A percentile compares a stretch with the other conserved stretches of the same genome.
These are phyloP conservation scores for Acromyrmex heyeri DNA, from an alignment of 1,140 invertebrate genomes.

Conservation along the genomic window DNA sequence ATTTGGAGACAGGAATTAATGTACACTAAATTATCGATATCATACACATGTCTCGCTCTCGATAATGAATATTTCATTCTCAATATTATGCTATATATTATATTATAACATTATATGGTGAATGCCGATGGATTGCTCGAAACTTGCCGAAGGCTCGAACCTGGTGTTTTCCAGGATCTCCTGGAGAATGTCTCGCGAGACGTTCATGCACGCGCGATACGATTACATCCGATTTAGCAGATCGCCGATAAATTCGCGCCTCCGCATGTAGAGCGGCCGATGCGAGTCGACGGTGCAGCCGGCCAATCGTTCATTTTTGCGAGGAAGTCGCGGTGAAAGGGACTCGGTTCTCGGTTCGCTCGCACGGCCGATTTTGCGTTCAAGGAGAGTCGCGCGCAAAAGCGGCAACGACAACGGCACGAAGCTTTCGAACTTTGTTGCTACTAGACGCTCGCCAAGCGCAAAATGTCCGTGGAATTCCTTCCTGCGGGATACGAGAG, in stretches of 20 bases:
- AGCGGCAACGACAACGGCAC: slow-evolving; percentile 23
- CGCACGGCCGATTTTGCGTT: slow-evolving; percentile 80
- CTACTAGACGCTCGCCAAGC: background rate
- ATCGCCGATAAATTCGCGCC: slow-evolving; percentile 55
- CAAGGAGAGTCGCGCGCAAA: slow-evolving; percentile 80
- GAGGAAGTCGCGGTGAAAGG: slow-evolving; percentile 82
- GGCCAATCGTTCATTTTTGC: slow-evolving; percentile 53
- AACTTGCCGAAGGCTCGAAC: background rate
- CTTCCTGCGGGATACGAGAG: slow-evolving; percentile 31
- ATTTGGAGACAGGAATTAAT: no score
- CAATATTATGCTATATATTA: background rate
- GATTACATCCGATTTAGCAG: slow-evolving; percentile 41
- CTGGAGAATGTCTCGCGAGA: slow-evolving; percentile 27
- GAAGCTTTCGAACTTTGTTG: slow-evolving; percentile 78
- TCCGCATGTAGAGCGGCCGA: slow-evolving; percentile 33
- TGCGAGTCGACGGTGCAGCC: slow-evolving; percentile 27
- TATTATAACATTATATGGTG: no score
- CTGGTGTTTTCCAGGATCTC: slow-evolving; percentile 32
- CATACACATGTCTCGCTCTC: background rate
- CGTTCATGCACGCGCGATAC: background rate
- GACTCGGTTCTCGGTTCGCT: slow-evolving; percentile 67
- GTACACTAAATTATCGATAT: background rate
- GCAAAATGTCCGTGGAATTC: slow-evolving; percentile 45
- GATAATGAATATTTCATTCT: background rate
- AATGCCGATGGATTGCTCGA: background rate